Evolutionary conservation across 2,888 invertebrate genomes (phyloP).

Genomic region (Camponotus fellah): DNA sequence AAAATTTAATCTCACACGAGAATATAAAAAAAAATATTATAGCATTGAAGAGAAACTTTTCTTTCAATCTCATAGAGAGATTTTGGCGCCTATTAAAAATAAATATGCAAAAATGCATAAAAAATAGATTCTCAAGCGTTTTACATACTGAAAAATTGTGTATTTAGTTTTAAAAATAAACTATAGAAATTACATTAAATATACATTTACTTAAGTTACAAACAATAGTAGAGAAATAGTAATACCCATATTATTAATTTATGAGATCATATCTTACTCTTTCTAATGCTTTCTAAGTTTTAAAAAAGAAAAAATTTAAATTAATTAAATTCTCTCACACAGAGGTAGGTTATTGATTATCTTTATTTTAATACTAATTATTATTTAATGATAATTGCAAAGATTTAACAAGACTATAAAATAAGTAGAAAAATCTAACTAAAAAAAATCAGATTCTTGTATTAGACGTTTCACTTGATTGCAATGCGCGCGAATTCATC

Average conservation of each 20-base stretch:
- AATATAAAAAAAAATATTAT: not conserved
- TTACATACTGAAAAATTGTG: not conserved
- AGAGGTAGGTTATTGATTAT: not conserved
- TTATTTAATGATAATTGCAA: not conserved
- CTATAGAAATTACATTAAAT: constrained; percentile 1
- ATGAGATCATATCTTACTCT: not conserved
- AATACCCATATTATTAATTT: not conserved
- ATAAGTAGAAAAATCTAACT: not conserved
- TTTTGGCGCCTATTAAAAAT: not conserved
- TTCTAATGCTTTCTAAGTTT: not conserved
- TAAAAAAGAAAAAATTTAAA: constrained; percentile 6
- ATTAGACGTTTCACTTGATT: not conserved
- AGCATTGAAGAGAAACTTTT: not conserved
- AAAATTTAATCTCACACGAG: not conserved
- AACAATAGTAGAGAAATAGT: not conserved
- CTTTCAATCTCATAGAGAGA: not conserved
- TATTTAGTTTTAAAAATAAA: not conserved
- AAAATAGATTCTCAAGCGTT: not conserved
- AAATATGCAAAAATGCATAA: not conserved
- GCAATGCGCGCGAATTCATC: not conserved
- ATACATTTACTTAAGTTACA: not conserved
- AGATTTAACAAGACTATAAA: not conserved
- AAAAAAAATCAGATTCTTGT: not conserved
- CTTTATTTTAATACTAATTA: not conserved
- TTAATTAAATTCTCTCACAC: not conserved